These are phyloP conservation scores for Thyatira batis DNA, from an alignment of 2,888 invertebrate genomes.

Conservation along the genomic window DNA sequence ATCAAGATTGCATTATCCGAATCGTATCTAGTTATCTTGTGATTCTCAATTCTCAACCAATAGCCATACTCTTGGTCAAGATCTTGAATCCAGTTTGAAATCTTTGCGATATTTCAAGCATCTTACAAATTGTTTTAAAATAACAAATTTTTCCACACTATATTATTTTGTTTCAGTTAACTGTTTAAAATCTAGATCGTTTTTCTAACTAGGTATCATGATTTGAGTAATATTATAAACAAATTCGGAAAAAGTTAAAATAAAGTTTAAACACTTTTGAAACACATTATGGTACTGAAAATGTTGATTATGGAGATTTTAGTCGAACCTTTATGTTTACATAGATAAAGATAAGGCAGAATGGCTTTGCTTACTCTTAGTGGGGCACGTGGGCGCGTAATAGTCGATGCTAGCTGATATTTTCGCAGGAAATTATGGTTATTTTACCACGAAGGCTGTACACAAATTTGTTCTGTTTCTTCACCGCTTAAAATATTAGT, in stretches of 20 bases:
- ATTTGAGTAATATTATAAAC: neutral
- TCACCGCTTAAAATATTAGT: neutral
- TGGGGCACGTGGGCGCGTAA: slow-evolving; percentile 53
- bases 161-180: too few species aligned
- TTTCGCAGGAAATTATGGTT: slow-evolving; percentile 47
- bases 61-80: too few species aligned
- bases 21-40: neutral
- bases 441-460: slow-evolving; percentile 22
- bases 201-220: too few species aligned
- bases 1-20: neutral
- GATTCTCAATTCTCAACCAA: too few species aligned
- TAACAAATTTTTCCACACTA: too few species aligned
- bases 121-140: too few species aligned
- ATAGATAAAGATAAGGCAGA: slow-evolving; percentile 33
- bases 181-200: too few species aligned
- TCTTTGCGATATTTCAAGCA: too few species aligned
- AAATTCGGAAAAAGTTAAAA: neutral
- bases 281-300: too few species aligned
- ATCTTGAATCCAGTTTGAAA: too few species aligned
- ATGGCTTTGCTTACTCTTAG: slow-evolving; percentile 36
- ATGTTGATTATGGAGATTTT: slow-evolving; percentile 12
- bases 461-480: slow-evolving; percentile 4
- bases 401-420: slow-evolving; percentile 49
- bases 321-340: slow-evolving; percentile 26
- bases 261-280: too few species aligned